Percentiles rank a stretch among this genome's conserved stretches.
Conservation (phyloP, 2,113 vertebrate species). For the Ctenodactylus gundi region DNA sequence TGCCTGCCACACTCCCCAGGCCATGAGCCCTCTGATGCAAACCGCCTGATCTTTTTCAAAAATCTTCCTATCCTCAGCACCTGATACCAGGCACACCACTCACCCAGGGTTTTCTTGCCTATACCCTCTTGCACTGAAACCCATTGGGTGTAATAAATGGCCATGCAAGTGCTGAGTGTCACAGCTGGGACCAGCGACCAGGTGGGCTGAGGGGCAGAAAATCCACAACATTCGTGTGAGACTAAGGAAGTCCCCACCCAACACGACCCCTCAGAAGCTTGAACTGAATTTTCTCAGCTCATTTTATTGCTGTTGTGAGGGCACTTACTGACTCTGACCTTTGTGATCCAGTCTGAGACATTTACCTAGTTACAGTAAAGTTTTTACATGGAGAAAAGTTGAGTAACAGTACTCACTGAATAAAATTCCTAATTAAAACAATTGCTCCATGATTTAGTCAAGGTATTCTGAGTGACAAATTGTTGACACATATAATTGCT, state of each 20-base stretch:
- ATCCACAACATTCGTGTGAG: neutral
- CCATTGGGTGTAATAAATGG: neutral
- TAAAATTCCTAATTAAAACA: neutral
- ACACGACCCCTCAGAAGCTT: neutral
- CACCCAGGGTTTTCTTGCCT: neutral
- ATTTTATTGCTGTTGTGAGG: constrained; percentile 1
- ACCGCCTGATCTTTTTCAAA: neutral
- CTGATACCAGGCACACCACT: neutral
- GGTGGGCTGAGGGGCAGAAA: neutral
- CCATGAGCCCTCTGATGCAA: neutral
- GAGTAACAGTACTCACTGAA: neutral
- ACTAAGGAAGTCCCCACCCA: neutral
- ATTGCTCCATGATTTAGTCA: neutral
- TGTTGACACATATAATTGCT: neutral
- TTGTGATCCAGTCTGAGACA: neutral
- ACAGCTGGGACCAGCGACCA: neutral
- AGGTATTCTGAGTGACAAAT: neutral
- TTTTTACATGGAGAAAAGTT: neutral
- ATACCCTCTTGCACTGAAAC: neutral
- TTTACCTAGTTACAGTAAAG: neutral
- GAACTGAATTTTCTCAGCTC: neutral
- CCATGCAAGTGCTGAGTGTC: neutral
- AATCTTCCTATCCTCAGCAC: neutral
- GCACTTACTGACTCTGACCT: neutral
- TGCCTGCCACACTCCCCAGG: neutral